Evolutionary conservation across 2,113 vertebrate species (phyloP).

Genomic region (Urocynchramus pylzowi): DNA sequence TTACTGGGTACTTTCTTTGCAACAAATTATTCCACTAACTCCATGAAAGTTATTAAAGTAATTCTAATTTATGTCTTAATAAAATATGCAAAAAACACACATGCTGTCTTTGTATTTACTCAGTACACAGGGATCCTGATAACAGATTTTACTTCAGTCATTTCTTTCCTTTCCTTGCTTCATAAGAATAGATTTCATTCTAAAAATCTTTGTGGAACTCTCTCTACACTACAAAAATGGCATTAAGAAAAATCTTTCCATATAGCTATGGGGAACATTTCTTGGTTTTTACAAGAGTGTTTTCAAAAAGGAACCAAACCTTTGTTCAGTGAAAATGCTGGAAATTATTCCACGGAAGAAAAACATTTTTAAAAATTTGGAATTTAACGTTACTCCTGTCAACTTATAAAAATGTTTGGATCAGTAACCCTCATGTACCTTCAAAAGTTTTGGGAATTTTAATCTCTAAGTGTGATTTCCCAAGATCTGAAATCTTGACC

Average conservation of each 20-base stretch:
- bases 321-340: background rate
- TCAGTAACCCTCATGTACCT: background rate
- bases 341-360: background rate
- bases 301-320: background rate
- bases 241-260: background rate
- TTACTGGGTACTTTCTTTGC: background rate
- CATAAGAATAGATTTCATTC: background rate
- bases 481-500: background rate
- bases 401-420: background rate
- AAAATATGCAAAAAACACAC: background rate
- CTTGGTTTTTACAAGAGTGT: background rate
- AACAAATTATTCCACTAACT: background rate
- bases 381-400: background rate
- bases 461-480: background rate
- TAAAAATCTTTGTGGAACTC: background rate
- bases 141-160: background rate
- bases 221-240: background rate
- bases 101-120: background rate
- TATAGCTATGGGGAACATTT: background rate
- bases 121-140: background rate
- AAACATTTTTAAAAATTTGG: background rate
- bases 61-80: background rate
- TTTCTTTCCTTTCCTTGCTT: background rate
- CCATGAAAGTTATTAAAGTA: background rate
- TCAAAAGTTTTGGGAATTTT: background rate